A percentile compares a stretch with the other conserved stretches of the same genome.
phyloP scores from a whole-genome alignment of 2,888 invertebrate genomes.

The Entomobrya multifasciata region DNA sequence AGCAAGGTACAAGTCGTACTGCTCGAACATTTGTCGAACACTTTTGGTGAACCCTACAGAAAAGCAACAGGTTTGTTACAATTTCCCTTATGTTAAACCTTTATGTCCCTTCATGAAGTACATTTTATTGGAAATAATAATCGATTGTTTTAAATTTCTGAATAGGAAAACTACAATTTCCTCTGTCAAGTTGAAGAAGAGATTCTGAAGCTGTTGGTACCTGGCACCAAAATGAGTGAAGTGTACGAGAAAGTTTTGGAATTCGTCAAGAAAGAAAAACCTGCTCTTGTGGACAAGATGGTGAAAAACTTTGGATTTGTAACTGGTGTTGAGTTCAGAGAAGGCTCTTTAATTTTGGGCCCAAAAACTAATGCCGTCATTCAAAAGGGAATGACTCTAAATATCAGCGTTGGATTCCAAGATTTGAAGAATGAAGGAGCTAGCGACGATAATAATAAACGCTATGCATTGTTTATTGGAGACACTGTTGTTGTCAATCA shows the following conservation, averaged over 20 bases:
- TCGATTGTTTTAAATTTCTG: too few species aligned
- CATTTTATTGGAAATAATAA: too few species aligned
- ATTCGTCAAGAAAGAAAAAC: conserved; percentile 92
- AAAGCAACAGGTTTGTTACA: conserved; percentile 83
- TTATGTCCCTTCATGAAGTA: background rate
- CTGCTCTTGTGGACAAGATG: conserved; percentile 91
- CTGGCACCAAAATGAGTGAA: conserved; percentile 91
- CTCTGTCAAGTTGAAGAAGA: conserved; percentile 94
- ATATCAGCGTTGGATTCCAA: conserved; percentile 95
- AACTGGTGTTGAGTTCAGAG: conserved; percentile 99
- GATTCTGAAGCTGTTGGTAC: conserved; percentile 90
- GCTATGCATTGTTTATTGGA: conserved; percentile 97
- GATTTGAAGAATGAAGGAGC: conserved; percentile 91
- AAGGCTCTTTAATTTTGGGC: conserved; percentile 94
- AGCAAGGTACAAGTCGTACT: conserved; percentile 97
- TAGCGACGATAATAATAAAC: conserved; percentile 90
- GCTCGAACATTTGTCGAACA: conserved; percentile 98
- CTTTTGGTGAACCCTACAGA: conserved; percentile 95
- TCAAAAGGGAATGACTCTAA: conserved; percentile 98
- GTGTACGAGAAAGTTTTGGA: conserved; percentile 92
- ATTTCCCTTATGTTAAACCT: too few species aligned
- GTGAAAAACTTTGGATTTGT: conserved; percentile 98
- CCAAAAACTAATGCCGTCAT: conserved; percentile 89
- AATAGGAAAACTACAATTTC: conserved; percentile 88
- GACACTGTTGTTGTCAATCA: conserved; percentile 98